These are phyloP conservation scores for Diplodus puntazzo DNA, from an alignment of 2,797 vertebrate genomes.

Conservation along the genomic window DNA sequence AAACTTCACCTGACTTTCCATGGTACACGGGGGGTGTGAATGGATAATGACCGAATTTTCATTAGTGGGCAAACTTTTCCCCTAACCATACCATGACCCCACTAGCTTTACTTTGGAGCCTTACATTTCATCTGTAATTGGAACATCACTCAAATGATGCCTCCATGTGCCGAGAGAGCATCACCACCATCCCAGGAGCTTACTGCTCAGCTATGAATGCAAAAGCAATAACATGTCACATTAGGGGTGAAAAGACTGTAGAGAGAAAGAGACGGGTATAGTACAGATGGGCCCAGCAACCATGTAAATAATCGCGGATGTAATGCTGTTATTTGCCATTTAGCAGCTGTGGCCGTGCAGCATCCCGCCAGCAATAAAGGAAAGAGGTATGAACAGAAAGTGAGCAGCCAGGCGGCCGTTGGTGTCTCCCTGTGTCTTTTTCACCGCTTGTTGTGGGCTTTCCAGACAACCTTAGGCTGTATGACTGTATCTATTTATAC, in stretches of 20 bases:
- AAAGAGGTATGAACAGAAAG: background rate
- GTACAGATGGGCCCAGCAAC: background rate
- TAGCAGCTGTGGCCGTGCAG: background rate
- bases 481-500: background rate
- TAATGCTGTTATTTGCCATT: background rate
- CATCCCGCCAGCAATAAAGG: background rate
- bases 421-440: background rate
- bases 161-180: background rate
- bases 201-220: background rate
- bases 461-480: background rate
- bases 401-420: background rate
- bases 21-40: no score
- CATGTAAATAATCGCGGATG: background rate
- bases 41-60: no score
- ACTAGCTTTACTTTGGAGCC: background rate
- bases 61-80: background rate
- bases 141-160: background rate
- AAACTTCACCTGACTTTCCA: no score
- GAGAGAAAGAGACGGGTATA: background rate
- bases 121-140: background rate
- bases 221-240: background rate
- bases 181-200: background rate
- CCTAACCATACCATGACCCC: background rate
- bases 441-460: background rate
- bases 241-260: background rate